phyloP scores from a whole-genome alignment of 2,113 vertebrate species.

The Vulpes vulpes region DNA sequence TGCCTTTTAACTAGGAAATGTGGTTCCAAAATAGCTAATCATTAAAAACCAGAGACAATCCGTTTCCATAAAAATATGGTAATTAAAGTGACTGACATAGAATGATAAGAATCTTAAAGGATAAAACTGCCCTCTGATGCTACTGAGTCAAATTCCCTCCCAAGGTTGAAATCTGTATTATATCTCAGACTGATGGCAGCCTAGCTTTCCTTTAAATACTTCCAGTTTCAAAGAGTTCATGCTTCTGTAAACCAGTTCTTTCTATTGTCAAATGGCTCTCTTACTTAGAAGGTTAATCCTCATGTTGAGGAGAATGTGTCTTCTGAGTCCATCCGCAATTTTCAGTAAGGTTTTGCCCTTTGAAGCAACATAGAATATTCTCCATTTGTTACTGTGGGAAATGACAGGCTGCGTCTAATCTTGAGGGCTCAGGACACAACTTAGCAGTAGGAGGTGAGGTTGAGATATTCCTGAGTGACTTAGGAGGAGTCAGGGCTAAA shows the following conservation, averaged over 20 bases:
- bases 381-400: constrained; percentile 32
- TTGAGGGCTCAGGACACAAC: not conserved
- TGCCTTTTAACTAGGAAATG: constrained; percentile 49
- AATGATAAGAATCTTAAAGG: not conserved
- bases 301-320: not conserved
- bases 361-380: constrained; percentile 35
- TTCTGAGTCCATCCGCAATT: not conserved
- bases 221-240: not conserved
- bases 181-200: not conserved
- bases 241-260: not conserved
- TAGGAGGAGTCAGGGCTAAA: not conserved
- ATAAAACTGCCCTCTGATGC: not conserved
- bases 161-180: not conserved
- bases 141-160: not conserved
- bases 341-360: constrained; percentile 41
- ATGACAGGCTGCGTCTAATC: constrained; percentile 47
- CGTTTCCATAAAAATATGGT: constrained; percentile 16
- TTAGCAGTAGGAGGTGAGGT: constrained; percentile 50
- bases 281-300: constrained; percentile 32
- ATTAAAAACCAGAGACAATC: not conserved
- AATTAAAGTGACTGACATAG: not conserved
- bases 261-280: not conserved
- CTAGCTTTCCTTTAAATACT: not conserved
- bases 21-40: constrained; percentile 26
- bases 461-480: not conserved